Conservation (phyloP, 2,113 vertebrate genomes). For the Gambusia holbrooki region DNA sequence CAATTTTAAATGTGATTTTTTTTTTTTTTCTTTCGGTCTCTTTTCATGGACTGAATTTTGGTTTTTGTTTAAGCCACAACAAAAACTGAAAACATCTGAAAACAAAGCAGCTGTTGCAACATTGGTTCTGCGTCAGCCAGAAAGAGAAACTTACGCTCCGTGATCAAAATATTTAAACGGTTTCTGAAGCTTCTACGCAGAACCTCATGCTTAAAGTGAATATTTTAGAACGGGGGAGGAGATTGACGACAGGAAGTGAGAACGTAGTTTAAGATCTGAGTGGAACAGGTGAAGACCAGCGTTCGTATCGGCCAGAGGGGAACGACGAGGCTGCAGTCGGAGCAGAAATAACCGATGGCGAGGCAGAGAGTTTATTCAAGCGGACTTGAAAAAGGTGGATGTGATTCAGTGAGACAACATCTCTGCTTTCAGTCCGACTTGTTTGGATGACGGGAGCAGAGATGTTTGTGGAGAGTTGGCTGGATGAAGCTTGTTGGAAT, state of each 20-base stretch:
- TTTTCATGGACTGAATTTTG: background rate
- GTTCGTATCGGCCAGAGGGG: background rate
- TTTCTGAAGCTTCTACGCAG: background rate
- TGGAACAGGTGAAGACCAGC: background rate
- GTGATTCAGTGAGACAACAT: background rate
- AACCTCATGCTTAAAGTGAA: background rate
- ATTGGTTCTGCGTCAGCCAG: background rate
- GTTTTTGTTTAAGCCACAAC: conserved; percentile 3
- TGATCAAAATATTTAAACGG: background rate
- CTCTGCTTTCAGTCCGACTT: background rate
- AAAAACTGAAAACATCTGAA: background rate
- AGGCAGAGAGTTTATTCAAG: background rate
- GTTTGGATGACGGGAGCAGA: background rate
- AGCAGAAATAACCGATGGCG: conserved; percentile 21
- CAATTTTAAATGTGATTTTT: no score
- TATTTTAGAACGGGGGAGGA: background rate
- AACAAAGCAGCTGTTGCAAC: background rate
- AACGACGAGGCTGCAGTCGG: conserved; percentile 5
- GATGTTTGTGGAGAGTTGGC: background rate
- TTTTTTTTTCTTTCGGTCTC: no score
- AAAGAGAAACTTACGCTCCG: background rate
- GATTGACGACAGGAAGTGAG: background rate
- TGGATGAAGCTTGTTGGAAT: no score
- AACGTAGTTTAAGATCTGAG: conserved; percentile 7
- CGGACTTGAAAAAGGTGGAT: background rate